Base-by-base conservation (phyloP, 2,888 invertebrate species). In the Pristionchus maxplancki region DNA sequence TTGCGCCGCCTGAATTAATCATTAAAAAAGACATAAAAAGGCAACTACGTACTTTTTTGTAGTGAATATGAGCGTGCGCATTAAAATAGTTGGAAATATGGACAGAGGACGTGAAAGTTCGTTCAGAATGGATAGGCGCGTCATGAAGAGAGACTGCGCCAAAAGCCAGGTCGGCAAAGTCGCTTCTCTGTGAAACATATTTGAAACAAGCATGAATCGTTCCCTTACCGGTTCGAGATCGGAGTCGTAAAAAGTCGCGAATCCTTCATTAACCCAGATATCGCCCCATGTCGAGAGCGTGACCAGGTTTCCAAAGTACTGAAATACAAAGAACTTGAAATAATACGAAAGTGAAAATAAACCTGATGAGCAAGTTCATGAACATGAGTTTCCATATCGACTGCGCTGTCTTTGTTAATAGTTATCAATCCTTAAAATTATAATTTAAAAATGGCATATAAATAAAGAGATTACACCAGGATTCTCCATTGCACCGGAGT, bases 391-490 rank as follows among this genome's bases (percentile, higher is more conserved):
- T 24, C 4, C 13, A 44, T 2, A 15, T 44, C 9, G n/a, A 24
- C 28, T 8, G 78, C 5, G 0, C 11, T n/a, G 0, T 13, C 24
- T 28, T 8, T 9, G 78, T 13, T 6, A 28, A 44, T 44, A 9
- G 78, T 78, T 4, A 78, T 78, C n/a, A 78, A n/a, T n/a, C 78
- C 78, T 78, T n/a, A 78, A 78, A 58, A 58, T 58, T 24, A n/a
- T n/a, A n/a, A n/a, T n/a, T n/a, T n/a, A n/a, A n/a, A n/a, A n/a
- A n/a, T n/a, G n/a, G n/a, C n/a, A n/a, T n/a, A n/a, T n/a, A n/a
- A n/a, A n/a, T n/a, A n/a, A n/a, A n/a, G n/a, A n/a, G n/a, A n/a
- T n/a, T n/a, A 6, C 1, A 78, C 78, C 78, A 3, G 78, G 78
- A 78, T 78, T 78, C n/a, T 78, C 78, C 78, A 78, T 78, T 17